These are phyloP conservation scores for Leucoraja erinaceus DNA, from an alignment of 2,113 vertebrate genomes.

Conservation along the genomic window DNA sequence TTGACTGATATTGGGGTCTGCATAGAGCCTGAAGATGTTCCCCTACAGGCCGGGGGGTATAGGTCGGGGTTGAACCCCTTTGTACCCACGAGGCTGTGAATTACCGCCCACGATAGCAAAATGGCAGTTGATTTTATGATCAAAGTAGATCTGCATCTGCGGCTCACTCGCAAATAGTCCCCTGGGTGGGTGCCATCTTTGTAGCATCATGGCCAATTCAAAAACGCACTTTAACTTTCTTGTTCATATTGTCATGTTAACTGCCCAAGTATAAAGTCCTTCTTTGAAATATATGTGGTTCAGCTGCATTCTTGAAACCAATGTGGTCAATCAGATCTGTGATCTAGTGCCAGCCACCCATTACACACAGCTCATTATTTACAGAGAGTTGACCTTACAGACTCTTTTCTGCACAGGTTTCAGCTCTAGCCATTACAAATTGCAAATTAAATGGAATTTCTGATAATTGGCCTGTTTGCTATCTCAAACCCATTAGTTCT, in stretches of 20 bases:
- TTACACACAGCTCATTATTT: constrained; percentile 19
- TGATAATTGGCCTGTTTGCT: constrained; percentile 20
- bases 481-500: neutral
- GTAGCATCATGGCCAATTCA: neutral
- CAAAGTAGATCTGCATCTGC: neutral
- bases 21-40: neutral
- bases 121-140: neutral
- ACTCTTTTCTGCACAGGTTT: neutral
- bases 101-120: neutral
- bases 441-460: constrained; percentile 7
- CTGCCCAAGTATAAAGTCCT: neutral
- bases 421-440: neutral
- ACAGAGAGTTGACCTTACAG: constrained; percentile 15
- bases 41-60: neutral
- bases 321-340: neutral
- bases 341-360: constrained; percentile 2
- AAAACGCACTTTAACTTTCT: neutral
- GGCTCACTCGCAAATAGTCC: too few species aligned
- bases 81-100: neutral
- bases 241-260: neutral
- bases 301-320: neutral
- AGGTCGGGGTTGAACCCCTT: neutral
- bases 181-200: too few species aligned
- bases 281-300: neutral
- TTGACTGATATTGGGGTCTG: neutral